Conservation (phyloP, 2,888 invertebrate genomes). For the Anagyrus pseudococci region DNA sequence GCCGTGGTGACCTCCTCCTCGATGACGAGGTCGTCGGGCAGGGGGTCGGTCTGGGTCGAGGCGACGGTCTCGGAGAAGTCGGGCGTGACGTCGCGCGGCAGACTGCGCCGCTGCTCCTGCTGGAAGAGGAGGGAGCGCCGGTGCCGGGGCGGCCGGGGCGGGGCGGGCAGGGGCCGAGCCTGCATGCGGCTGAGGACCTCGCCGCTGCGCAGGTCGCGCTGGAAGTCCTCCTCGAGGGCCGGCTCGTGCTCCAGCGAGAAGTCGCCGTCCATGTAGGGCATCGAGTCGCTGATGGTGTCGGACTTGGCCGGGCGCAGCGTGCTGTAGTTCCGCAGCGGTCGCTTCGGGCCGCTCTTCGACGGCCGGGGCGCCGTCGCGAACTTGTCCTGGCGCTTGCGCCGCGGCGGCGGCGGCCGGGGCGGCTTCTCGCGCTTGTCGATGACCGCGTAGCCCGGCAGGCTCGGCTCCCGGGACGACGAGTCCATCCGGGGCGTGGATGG, state of each 20-base stretch:
- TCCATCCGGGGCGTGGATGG: conserved; percentile 57
- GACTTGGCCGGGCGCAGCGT: conserved; percentile 64
- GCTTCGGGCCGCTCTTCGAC: conserved; percentile 62
- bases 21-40: conserved; percentile 75
- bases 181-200: conserved; percentile 83
- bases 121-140: conserved; percentile 48
- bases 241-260: conserved; percentile 54
- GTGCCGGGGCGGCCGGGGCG: conserved; percentile 81
- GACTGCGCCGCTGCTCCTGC: conserved; percentile 27
- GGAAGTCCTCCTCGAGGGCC: conserved; percentile 42
- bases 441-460: conserved; percentile 73
- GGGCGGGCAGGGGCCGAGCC: conserved; percentile 83
- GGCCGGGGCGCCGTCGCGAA: conserved; percentile 74
- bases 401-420: conserved; percentile 70
- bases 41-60: conserved; percentile 84
- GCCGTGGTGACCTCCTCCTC: conserved; percentile 58
- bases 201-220: conserved; percentile 75
- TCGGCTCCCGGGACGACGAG: conserved; percentile 57
- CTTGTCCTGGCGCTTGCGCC: conserved; percentile 64
- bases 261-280: conserved; percentile 71
- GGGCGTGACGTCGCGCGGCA: conserved; percentile 40
- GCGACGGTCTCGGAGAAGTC: conserved; percentile 71
- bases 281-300: conserved; percentile 46
- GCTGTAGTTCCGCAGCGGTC: conserved; percentile 69
- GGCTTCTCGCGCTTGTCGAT: conserved; percentile 73